Percentiles rank a stretch among this genome's conserved stretches.
Conservation (phyloP, 2,888 invertebrate genomes). For the Stramonita haemastoma region DNA sequence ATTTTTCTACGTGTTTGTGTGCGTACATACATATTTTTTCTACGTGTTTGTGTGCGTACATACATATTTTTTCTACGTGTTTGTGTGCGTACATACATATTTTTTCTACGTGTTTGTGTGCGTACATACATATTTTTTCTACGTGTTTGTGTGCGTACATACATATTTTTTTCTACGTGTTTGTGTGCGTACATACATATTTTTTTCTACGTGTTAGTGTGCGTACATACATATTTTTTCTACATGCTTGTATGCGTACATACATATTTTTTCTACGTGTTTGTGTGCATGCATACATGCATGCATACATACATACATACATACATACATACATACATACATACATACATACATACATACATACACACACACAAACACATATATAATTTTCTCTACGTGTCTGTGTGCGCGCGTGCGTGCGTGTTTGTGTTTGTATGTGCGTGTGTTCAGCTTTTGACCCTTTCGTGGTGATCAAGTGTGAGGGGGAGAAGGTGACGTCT, state of each 20-base stretch:
- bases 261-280: no score
- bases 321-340: constrained; percentile 32
- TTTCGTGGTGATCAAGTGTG: constrained; percentile 79
- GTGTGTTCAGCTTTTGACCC: constrained; percentile 73
- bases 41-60: background rate
- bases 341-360: constrained; percentile 20
- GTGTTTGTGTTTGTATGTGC: background rate
- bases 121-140: background rate
- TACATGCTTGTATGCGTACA: no score
- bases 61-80: background rate
- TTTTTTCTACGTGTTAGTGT: background rate
- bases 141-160: no score
- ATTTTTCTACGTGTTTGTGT: background rate
- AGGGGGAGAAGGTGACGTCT: constrained; percentile 77
- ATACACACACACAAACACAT: background rate
- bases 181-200: background rate
- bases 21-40: background rate
- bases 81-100: background rate
- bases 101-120: background rate
- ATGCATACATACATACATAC: constrained; percentile 30
- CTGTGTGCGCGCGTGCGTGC: background rate
- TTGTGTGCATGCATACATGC: background rate
- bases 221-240: no score
- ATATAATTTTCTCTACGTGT: background rate
- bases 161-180: background rate